These are phyloP conservation scores for Drosophila buzzatii DNA, from an alignment of 2,888 invertebrate species.

Conservation along the genomic window DNA sequence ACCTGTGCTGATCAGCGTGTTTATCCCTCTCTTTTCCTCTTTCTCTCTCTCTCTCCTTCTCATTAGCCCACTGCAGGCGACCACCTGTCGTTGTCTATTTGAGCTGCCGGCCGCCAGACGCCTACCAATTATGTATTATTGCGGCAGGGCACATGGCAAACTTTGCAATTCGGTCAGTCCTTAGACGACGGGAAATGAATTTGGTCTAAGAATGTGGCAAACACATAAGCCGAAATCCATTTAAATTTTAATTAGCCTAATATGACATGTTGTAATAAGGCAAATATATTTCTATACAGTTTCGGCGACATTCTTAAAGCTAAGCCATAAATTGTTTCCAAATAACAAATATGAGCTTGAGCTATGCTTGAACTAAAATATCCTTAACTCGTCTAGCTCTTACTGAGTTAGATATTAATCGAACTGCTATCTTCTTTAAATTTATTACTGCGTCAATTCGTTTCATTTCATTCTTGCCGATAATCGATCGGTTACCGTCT, in stretches of 20 bases:
- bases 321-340: background rate
- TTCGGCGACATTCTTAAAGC: background rate
- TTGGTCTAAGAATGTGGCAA: conserved; percentile 31
- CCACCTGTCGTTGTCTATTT: conserved; percentile 83
- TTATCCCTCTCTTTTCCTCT: conserved; percentile 9
- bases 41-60: conserved; percentile 1
- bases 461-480: background rate
- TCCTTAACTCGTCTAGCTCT: background rate
- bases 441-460: background rate
- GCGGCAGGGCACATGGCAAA: conserved; percentile 32
- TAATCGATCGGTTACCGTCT: background rate
- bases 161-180: conserved; percentile 47
- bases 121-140: conserved; percentile 71
- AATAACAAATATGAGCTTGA: no score
- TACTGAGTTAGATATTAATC: background rate
- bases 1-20: conserved; percentile 52
- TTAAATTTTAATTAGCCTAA: conserved; percentile 47
- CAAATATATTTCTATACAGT: background rate
- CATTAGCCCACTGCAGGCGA: conserved; percentile 47
- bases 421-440: background rate
- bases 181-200: conserved; percentile 13
- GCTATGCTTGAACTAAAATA: background rate
- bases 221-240: conserved; percentile 26
- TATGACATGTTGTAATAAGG: conserved; percentile 18
- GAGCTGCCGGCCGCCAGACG: conserved; percentile 58